Evolutionary conservation across 2,797 vertebrate genomes (phyloP).

Genomic region (Cossypha polioptera): DNA sequence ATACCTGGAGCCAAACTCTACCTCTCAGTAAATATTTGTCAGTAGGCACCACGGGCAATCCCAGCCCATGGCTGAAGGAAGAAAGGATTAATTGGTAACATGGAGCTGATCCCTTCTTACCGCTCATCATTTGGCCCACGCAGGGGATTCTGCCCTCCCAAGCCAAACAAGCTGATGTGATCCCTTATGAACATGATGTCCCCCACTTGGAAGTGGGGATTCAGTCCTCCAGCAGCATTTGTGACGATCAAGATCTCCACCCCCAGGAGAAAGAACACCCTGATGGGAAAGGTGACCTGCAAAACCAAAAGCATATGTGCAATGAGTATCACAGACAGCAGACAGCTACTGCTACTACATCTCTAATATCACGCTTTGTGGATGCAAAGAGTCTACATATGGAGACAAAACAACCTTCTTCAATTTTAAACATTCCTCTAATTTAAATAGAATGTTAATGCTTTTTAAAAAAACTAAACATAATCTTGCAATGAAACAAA

Average conservation of each 20-base stretch:
- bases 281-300: slow-evolving; percentile 84
- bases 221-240: slow-evolving; percentile 85
- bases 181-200: slow-evolving; percentile 89
- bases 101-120: not conserved
- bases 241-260: slow-evolving; percentile 85
- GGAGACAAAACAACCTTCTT: not conserved
- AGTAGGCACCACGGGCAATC: not conserved
- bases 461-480: not conserved
- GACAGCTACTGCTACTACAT: not conserved
- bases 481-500: not conserved
- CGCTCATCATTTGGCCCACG: slow-evolving; percentile 73
- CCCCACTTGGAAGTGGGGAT: slow-evolving; percentile 74
- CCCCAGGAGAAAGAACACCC: slow-evolving; percentile 83
- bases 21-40: not conserved
- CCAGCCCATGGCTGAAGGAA: not conserved
- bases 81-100: not conserved
- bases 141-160: slow-evolving; percentile 75
- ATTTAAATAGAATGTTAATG: not conserved
- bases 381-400: not conserved
- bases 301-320: not conserved
- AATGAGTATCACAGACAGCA: not conserved
- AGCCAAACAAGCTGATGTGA: slow-evolving; percentile 85
- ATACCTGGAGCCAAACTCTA: not conserved
- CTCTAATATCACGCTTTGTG: not conserved
- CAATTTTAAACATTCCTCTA: not conserved